These are phyloP conservation scores for Trinorchestia longiramus DNA, from an alignment of 1,140 invertebrate genomes.

Conservation along the genomic window DNA sequence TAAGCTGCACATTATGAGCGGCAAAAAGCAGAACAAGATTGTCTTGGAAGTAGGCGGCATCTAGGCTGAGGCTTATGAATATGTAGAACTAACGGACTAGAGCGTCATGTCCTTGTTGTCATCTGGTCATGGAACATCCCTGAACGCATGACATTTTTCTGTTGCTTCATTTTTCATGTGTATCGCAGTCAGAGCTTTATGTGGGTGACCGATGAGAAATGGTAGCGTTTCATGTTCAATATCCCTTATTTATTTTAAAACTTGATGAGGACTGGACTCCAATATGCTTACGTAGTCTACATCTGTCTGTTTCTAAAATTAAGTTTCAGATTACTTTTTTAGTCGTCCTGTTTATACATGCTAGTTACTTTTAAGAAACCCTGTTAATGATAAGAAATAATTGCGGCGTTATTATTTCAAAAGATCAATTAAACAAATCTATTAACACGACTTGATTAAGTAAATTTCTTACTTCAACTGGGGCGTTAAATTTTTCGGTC, in stretches of 20 bases:
- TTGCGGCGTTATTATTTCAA: too few relatives aligned
- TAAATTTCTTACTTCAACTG: too few relatives aligned
- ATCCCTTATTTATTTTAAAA: background rate
- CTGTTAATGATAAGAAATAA: too few relatives aligned
- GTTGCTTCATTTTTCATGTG: background rate
- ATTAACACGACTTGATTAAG: too few relatives aligned
- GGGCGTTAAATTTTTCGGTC: too few relatives aligned
- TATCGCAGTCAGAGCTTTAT: background rate
- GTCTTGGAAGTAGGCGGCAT: background rate
- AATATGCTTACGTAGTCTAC: background rate
- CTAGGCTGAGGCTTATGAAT: background rate
- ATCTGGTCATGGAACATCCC: background rate
- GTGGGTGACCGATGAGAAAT: background rate
- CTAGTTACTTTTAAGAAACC: too few relatives aligned
- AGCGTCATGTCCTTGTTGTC: background rate
- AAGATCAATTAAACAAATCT: too few relatives aligned
- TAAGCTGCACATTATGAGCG: background rate
- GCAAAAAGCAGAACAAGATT: background rate
- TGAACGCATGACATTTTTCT: background rate
- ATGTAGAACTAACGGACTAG: background rate
- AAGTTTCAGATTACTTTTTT: too few relatives aligned
- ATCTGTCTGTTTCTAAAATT: background rate
- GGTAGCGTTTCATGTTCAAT: background rate
- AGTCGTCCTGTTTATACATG: too few relatives aligned
- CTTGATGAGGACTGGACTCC: background rate